These are phyloP conservation scores for Zygothrica quintamaculata DNA, from an alignment of 2,888 invertebrate genomes.

Conservation along the genomic window DNA sequence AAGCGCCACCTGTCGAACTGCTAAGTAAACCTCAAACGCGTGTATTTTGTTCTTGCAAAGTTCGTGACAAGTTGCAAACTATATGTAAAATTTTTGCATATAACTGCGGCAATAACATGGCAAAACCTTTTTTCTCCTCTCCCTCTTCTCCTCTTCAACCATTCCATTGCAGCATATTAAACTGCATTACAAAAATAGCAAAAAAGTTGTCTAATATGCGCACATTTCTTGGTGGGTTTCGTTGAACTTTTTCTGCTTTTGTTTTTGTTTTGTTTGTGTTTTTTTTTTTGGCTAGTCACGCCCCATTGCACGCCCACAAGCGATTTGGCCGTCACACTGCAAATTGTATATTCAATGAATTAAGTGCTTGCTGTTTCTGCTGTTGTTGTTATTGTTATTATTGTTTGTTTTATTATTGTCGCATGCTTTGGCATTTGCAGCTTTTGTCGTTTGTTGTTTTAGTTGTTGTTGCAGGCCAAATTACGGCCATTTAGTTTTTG, in stretches of 20 bases:
- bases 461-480: constrained; percentile 48
- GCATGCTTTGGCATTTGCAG: constrained; percentile 34
- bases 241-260: too few relatives aligned
- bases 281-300: constrained; percentile 38
- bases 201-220: constrained; percentile 46
- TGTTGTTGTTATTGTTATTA: constrained; percentile 3
- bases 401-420: constrained; percentile 6
- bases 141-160: neutral
- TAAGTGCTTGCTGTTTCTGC: too few relatives aligned
- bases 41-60: constrained; percentile 15
- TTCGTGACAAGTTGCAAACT: constrained; percentile 34
- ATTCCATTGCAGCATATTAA: neutral
- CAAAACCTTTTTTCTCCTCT: neutral
- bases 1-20: constrained; percentile 56
- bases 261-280: constrained; percentile 33
- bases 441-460: constrained; percentile 12
- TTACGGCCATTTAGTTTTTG: constrained; percentile 47
- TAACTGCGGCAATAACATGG: constrained; percentile 7
- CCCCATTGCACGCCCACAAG: constrained; percentile 9
- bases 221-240: constrained; percentile 40
- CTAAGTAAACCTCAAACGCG: neutral
- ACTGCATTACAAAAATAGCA: too few relatives aligned
- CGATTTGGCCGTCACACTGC: constrained; percentile 7
- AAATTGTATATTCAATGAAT: constrained; percentile 36
- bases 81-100: constrained; percentile 4